phyloP scores from a whole-genome alignment of 2,797 vertebrate species.

The Linurgus olivaceus region DNA sequence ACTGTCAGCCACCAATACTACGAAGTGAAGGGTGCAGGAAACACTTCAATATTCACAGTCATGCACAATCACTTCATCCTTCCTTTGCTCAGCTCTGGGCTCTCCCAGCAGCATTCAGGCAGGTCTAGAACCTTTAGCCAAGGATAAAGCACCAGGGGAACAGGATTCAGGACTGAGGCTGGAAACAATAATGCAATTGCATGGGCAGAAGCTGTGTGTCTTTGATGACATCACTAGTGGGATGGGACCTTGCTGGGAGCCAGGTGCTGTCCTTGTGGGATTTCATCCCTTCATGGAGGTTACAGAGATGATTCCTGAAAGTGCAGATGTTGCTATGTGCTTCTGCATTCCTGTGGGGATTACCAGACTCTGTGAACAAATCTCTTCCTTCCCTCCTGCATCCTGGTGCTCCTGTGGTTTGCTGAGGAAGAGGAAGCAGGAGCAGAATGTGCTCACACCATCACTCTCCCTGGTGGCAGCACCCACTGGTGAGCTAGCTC shows the following conservation, averaged over 20 bases:
- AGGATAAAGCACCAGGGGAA: background rate
- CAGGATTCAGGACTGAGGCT: background rate
- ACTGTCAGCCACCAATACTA: background rate
- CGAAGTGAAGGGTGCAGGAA: background rate
- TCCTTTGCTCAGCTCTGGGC: background rate
- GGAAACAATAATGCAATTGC: background rate
- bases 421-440: background rate
- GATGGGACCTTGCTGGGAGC: background rate
- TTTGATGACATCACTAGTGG: background rate
- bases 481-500: rapidly evolving
- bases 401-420: background rate
- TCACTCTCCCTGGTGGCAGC: background rate
- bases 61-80: background rate
- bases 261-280: background rate
- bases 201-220: background rate
- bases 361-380: background rate
- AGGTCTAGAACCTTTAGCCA: background rate
- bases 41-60: background rate
- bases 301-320: background rate
- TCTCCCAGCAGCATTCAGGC: background rate
- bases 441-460: background rate
- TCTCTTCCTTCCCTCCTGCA: background rate
- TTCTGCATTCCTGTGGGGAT: background rate
- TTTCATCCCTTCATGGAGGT: background rate
- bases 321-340: background rate